Evolutionary conservation across 1,140 invertebrate species (phyloP).

Genomic region (Chironomus striatipennis): DNA sequence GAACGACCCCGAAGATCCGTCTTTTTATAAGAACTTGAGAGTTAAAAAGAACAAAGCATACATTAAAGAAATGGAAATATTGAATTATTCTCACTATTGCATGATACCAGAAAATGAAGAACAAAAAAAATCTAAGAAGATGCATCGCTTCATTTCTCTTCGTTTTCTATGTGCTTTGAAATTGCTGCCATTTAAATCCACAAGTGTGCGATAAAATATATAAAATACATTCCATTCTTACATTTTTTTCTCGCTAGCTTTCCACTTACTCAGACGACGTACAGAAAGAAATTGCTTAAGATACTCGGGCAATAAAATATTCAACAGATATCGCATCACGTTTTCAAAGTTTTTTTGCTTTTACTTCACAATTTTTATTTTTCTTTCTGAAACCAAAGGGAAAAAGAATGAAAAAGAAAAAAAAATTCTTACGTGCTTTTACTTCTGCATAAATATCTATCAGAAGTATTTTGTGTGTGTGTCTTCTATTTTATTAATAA

Average conservation of each 20-base stretch:
- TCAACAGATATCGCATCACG: conserved; percentile 12
- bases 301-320: conserved; percentile 13
- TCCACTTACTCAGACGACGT: neutral
- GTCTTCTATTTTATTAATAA: neutral
- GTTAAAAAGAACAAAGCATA: too few relatives aligned
- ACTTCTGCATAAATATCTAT: too few relatives aligned
- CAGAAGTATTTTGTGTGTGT: too few relatives aligned
- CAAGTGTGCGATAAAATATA: conserved; percentile 23
- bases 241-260: neutral
- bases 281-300: neutral
- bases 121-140: too few relatives aligned
- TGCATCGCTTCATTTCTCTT: neutral
- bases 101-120: too few relatives aligned
- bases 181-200: conserved; percentile 16
- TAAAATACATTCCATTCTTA: neutral
- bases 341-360: neutral
- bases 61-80: neutral
- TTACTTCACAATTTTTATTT: neutral
- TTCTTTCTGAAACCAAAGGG: neutral
- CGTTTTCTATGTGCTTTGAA: neutral
- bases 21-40: too few relatives aligned
- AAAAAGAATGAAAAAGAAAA: too few relatives aligned
- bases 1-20: too few relatives aligned
- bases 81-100: neutral
- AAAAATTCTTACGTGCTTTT: too few relatives aligned